Evolutionary conservation across 2,888 invertebrate species (phyloP).

Genomic region (Orthosia cruda): DNA sequence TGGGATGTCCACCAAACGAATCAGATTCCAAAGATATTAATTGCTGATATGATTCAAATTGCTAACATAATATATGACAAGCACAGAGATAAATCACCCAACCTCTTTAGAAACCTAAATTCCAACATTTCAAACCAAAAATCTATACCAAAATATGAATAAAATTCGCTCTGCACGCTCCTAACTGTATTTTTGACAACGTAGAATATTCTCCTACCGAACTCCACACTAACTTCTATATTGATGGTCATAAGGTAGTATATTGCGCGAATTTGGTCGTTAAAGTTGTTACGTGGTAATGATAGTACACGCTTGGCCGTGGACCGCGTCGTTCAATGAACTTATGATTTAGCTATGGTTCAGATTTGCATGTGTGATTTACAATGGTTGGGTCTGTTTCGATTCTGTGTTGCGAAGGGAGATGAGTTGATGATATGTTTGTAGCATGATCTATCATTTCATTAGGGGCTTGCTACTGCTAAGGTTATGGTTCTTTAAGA

Average conservation of each 20-base stretch:
- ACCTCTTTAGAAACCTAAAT: slow-evolving; percentile 45
- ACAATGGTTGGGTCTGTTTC: slow-evolving; percentile 29
- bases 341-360: slow-evolving; percentile 67
- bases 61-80: background rate
- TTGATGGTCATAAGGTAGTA: slow-evolving; percentile 47
- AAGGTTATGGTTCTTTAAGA: background rate
- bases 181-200: slow-evolving; percentile 71
- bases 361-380: slow-evolving; percentile 59
- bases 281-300: slow-evolving; percentile 54
- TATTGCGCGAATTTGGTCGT: slow-evolving; percentile 36
- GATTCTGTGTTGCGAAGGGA: slow-evolving; percentile 8
- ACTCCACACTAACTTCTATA: slow-evolving; percentile 31
- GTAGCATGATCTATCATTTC: background rate
- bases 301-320: slow-evolving; percentile 70
- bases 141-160: slow-evolving; percentile 52
- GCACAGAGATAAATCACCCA: slow-evolving; percentile 16
- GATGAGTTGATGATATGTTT: background rate
- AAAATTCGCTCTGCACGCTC: slow-evolving; percentile 65
- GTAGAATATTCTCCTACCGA: background rate
- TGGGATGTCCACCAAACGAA: no score
- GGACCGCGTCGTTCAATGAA: slow-evolving; percentile 76
- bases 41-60: background rate
- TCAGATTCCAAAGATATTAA: background rate
- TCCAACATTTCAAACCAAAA: slow-evolving; percentile 36
- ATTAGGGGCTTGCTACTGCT: background rate